Percentiles rank a stretch among this genome's conserved stretches.
Evolutionary conservation across 2,888 invertebrate species (phyloP).

Genomic region (Siphlonurus alternatus): DNA sequence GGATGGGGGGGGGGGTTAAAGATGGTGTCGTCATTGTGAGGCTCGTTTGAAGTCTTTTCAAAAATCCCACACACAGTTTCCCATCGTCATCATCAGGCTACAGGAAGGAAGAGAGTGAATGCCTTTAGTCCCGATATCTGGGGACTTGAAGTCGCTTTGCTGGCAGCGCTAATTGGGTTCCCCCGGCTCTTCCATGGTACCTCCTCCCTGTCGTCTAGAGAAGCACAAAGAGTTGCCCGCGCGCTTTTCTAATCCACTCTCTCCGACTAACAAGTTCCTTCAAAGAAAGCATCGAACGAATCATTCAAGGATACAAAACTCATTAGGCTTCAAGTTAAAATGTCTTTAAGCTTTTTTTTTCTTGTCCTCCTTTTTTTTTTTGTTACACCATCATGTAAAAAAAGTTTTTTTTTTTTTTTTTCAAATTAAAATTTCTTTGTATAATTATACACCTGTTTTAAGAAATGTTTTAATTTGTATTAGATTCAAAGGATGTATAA

Average conservation of each 20-base stretch:
- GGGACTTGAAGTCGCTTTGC: neutral
- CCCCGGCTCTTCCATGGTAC: too few species aligned
- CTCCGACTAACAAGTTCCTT: neutral
- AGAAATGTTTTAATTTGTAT: too few species aligned
- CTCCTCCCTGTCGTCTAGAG: neutral
- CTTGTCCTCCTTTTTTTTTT: neutral
- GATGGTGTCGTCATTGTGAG: too few species aligned
- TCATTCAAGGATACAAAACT: conserved; percentile 2
- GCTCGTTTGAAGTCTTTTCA: too few species aligned
- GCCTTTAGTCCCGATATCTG: neutral
- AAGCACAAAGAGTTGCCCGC: neutral
- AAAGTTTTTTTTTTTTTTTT: too few species aligned
- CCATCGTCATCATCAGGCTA: too few species aligned
- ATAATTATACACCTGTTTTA: too few species aligned
- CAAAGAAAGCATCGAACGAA: neutral
- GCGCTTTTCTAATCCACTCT: conserved; percentile 1
- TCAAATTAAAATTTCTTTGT: too few species aligned
- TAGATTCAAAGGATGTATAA: too few species aligned
- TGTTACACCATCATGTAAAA: neutral
- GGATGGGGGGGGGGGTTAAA: too few species aligned
- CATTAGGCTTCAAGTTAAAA: conserved; percentile 3
- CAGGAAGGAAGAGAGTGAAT: neutral
- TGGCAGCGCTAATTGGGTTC: neutral
- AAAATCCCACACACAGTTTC: too few species aligned
- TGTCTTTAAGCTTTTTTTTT: neutral